Base-by-base conservation (phyloP, 2,888 invertebrate genomes). In the Meta bourneti region DNA sequence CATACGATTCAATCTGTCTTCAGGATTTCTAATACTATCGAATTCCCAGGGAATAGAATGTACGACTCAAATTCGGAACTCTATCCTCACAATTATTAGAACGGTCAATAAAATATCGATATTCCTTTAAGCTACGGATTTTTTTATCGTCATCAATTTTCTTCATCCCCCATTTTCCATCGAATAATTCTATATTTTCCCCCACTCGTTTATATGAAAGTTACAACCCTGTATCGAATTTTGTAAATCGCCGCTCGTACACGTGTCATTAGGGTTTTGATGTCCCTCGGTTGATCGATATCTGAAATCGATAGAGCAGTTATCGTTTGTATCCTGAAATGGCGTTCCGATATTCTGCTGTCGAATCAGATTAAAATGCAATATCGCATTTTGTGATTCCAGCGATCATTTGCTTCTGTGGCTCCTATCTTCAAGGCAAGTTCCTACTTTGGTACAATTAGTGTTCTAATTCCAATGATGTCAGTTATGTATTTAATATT, bases 301-400 rank as follows among this genome's bases (percentile, higher is more conserved):
- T 88, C 74, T 75, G 81, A 88, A 88, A 88, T 88, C 88, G 81
- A 88, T 88, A 16, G 69, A 51, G 61, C 54, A 80, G 54, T 54
- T 80, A 87, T 75, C 75, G 51, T 69, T 81, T 81, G 8, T 61
- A 16, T 16, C 61, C 61, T 61, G 16, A 9, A 61, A 61, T 61
- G 61, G 61, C 61, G 61, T 61, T 61, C 61, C 61, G 61, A 61
- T 61, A 61, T 61, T 61, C 61, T 61, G 61, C 61, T 61, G 61
- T 61, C 61, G 61, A 61, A 61, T 61, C 61, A 9, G 61, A 9
- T 61, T 61, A 61, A 61, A 61, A 61, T 9, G 61, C 61, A 61
- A 61, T 61, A 61, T 5, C 61, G 61, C 61, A 61, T 61, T 61
- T 61, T 61, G 13, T 6, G 61, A 61, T 61, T 6, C 16, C 13